phyloP scores from a whole-genome alignment of 2,888 invertebrate species.

The Lordiphosa andalusiaca region DNA sequence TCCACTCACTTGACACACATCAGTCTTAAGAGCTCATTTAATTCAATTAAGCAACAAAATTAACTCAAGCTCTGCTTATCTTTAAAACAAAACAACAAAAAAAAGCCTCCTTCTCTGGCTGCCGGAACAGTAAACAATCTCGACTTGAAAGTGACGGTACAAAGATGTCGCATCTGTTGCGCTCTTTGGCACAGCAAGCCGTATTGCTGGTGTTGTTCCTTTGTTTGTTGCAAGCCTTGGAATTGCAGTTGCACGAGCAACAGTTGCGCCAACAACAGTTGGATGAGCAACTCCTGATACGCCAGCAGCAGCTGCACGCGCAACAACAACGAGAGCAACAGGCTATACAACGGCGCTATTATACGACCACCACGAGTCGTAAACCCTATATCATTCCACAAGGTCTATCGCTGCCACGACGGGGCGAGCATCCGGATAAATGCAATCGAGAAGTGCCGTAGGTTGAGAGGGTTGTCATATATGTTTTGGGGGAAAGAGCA shows the following conservation, averaged over 20 bases:
- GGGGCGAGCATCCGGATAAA: slow-evolving; percentile 68
- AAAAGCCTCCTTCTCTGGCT: slow-evolving; percentile 46
- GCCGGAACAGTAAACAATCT: slow-evolving; percentile 56
- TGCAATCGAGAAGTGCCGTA: slow-evolving; percentile 77
- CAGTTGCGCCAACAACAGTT: slow-evolving; percentile 47
- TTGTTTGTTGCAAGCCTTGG: slow-evolving; percentile 55
- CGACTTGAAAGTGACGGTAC: slow-evolving; percentile 37
- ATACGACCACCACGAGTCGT: slow-evolving; percentile 72
- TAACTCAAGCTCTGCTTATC: slow-evolving; percentile 53
- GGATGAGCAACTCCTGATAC: slow-evolving; percentile 48
- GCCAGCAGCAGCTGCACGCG: slow-evolving; percentile 42
- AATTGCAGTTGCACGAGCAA: slow-evolving; percentile 54
- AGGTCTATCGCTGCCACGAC: slow-evolving; percentile 69
- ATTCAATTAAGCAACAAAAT: slow-evolving; percentile 47
- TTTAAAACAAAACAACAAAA: slow-evolving; percentile 13
- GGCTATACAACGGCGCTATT: slow-evolving; percentile 47
- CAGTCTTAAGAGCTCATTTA: slow-evolving; percentile 26
- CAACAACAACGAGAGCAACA: slow-evolving; percentile 56
- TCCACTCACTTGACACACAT: slow-evolving; percentile 31
- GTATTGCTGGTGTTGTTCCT: slow-evolving; percentile 61
- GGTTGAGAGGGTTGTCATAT: slow-evolving; percentile 33
- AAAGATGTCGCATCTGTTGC: slow-evolving; percentile 46
- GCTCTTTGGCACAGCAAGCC: slow-evolving; percentile 50
- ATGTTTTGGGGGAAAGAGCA: too few relatives aligned
- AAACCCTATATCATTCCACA: slow-evolving; percentile 65